Conservation (phyloP, 2,888 invertebrate genomes). For the Meteorus colon region DNA sequence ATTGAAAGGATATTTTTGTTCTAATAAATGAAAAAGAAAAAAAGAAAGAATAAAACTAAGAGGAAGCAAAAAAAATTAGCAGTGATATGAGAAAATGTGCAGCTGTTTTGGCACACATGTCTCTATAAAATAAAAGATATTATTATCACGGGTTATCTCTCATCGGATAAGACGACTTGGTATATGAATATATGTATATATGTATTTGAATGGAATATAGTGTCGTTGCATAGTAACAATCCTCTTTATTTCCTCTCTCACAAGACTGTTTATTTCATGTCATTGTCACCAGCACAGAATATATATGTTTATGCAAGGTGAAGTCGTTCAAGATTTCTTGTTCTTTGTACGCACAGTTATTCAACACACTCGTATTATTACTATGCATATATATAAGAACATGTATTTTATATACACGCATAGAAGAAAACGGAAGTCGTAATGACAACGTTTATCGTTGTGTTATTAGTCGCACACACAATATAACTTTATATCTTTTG, state of each 20-base stretch:
- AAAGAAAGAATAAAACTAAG: not conserved
- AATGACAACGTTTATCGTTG: not conserved
- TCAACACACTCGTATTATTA: not conserved
- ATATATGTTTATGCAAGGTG: not conserved
- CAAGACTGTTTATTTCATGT: not conserved
- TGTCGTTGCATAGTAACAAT: not conserved
- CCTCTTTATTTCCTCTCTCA: not conserved
- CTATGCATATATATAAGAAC: not conserved
- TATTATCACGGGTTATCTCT: conserved; percentile 24
- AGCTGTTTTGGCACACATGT: conserved; percentile 4
- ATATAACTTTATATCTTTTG: conserved; percentile 1
- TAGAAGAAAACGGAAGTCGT: not conserved
- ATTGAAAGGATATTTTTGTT: not conserved
- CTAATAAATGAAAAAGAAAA: not conserved
- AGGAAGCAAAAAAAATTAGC: not conserved
- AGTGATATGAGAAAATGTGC: not conserved
- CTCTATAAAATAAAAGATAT: not conserved
- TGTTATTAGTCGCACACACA: not conserved
- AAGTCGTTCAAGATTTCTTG: conserved; percentile 6
- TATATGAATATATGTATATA: not conserved
- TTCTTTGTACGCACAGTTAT: conserved; percentile 3
- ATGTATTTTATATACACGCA: not conserved
- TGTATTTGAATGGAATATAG: not conserved
- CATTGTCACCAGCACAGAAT: not conserved
- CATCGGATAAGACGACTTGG: not conserved